Conservation (phyloP, 2,888 invertebrate genomes). For the Dolichopus griseipennis region DNA sequence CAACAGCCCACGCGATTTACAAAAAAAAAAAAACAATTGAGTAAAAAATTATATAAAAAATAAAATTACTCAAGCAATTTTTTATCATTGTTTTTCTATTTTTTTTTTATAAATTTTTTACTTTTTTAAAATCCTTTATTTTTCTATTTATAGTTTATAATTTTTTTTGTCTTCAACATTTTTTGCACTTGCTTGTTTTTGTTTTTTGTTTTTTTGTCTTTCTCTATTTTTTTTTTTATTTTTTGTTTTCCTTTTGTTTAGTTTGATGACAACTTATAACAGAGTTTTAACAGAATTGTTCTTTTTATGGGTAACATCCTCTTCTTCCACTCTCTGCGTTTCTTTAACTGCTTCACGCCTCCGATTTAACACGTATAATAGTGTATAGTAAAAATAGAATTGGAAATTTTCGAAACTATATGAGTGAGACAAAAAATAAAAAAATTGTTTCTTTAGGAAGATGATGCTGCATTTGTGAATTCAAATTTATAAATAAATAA, state of each 20-base stretch:
- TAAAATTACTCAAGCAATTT: background rate
- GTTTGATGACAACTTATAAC: background rate
- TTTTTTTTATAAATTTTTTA: background rate
- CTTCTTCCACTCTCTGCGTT: no score
- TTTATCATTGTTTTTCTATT: background rate
- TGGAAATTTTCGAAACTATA: no score
- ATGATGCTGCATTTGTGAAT: no score
- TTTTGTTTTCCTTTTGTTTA: background rate
- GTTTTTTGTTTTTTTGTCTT: background rate
- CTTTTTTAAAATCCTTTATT: background rate
- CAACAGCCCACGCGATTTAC: constrained; percentile 3
- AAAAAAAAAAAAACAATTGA: background rate
- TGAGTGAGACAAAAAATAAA: no score
- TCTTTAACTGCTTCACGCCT: no score
- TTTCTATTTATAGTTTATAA: no score
- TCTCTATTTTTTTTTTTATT: background rate
- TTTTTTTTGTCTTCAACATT: background rate
- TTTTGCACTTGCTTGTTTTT: background rate
- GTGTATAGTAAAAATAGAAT: no score
- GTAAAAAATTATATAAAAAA: background rate
- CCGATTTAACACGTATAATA: no score
- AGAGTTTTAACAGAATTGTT: no score
- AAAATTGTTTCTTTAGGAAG: no score
- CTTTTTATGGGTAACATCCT: no score
- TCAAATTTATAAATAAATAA: no score